Conservation (phyloP, 2,797 vertebrate species). For the Ctenochaetus hawaiiensis region DNA sequence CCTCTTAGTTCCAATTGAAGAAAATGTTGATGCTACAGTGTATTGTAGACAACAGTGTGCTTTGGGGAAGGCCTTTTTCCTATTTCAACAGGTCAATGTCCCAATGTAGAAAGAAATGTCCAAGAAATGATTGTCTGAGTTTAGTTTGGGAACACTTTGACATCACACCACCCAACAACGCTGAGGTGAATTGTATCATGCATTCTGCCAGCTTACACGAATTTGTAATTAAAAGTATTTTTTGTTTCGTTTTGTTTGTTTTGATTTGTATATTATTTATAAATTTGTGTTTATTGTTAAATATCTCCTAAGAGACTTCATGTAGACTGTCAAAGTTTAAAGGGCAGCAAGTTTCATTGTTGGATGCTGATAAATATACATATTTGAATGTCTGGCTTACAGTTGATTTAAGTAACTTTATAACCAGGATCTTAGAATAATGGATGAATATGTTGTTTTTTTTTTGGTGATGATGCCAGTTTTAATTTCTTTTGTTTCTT, state of each 20-base stretch:
- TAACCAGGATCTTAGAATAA: background rate
- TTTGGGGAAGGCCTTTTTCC: background rate
- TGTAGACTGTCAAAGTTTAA: background rate
- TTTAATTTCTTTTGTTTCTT: no score
- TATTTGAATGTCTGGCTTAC: background rate
- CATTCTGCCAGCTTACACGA: background rate
- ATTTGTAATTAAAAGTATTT: background rate
- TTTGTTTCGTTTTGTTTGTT: background rate
- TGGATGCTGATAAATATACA: background rate
- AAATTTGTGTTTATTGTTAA: slow-evolving; percentile 1
- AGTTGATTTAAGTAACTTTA: slow-evolving; percentile 1
- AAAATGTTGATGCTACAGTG: background rate
- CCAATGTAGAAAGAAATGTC: background rate
- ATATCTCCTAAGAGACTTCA: background rate
- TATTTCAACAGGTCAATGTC: background rate
- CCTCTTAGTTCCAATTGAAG: background rate
- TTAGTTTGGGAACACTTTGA: background rate
- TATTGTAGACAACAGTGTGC: slow-evolving; percentile 6
- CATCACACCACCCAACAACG: background rate
- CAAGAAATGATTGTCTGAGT: background rate
- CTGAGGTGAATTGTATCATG: background rate
- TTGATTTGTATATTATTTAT: slow-evolving; percentile 7
- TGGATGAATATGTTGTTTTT: no score
- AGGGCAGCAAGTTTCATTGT: background rate
- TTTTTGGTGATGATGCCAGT: no score